phyloP scores from a whole-genome alignment of 1,140 invertebrate species.

The Drosophila santomea region DNA sequence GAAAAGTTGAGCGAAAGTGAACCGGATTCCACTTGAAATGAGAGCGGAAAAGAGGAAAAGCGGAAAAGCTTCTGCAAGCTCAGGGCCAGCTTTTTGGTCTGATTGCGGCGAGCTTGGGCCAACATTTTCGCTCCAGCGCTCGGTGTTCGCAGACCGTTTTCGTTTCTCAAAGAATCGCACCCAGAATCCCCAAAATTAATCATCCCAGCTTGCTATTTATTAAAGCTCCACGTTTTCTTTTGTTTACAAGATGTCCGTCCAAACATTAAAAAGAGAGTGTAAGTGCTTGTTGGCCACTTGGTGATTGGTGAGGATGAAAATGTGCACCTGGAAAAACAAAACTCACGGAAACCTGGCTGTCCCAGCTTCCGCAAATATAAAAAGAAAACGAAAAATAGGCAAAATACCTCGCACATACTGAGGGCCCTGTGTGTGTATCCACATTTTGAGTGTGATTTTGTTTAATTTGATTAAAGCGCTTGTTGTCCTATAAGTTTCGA shows the following conservation, averaged over 20 bases:
- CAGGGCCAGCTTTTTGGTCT: conserved; percentile 47
- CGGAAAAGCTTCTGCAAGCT: conserved; percentile 46
- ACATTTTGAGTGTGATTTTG: conserved; percentile 18
- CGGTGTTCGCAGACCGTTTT: conserved; percentile 55
- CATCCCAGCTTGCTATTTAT: conserved; percentile 42
- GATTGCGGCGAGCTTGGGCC: conserved; percentile 46
- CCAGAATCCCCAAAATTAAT: conserved; percentile 44
- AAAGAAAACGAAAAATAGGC: conserved; percentile 61
- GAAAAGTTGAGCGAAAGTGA: conserved; percentile 42
- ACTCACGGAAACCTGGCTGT: conserved; percentile 33
- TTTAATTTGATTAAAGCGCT: conserved; percentile 49
- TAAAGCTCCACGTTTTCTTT: conserved; percentile 18
- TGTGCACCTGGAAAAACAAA: conserved; percentile 62
- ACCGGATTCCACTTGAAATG: conserved; percentile 15
- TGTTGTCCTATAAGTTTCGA: conserved; percentile 53
- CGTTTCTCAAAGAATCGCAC: conserved; percentile 25
- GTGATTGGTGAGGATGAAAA: conserved; percentile 51
- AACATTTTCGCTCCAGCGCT: conserved; percentile 69
- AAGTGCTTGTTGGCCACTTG: conserved; percentile 39
- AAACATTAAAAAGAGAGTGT: conserved; percentile 44
- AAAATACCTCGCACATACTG: conserved; percentile 47
- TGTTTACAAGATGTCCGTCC: conserved; percentile 54
- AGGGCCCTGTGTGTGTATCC: conserved; percentile 40
- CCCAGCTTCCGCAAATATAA: conserved; percentile 59
- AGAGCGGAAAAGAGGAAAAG: conserved; percentile 9